Evolutionary conservation across 2,888 invertebrate genomes (phyloP), one percentile per base, ranked within the genome.

Genomic region (Megalurothrips usitatus): DNA sequence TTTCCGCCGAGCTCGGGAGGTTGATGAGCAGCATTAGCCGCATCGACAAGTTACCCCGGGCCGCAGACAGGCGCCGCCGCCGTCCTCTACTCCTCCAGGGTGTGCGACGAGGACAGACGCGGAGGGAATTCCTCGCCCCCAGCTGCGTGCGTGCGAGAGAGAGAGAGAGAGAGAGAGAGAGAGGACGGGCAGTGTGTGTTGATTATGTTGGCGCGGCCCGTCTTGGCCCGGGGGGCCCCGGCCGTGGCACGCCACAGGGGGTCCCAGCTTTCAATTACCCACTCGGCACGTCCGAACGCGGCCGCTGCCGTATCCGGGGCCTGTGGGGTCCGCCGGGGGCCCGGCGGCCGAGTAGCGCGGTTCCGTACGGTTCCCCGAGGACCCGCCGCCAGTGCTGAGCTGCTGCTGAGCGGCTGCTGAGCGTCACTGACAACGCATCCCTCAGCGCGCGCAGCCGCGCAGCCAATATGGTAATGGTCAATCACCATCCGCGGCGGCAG

Each of bases 261-360:
- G 68, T 23, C 68, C 23, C 10, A 26, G 23, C 68, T 75, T 75
- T 75, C 68, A 75, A 75, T 75, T 75, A 75, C 68, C 68, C 12
- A 6, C 34, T 43, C 34, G 34, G 34, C 34, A 43, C 34, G 34
- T 43, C 34, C 34, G 34, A 6, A 43, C 34, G 34, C 34, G 34
- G 34, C 34, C 34, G 34, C 34, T 43, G 34, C 34, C 34, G 34
- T 43, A 43, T 4, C 34, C 6, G 34, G 34, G 34, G n/a, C n/a
- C 34, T 6, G 34, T 6, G 34, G 34, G n/a, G n/a, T n/a, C n/a
- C 34, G 6, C 34, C 34, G 34, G 34, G 3, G 34, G n/a, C n/a
- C 34, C 34, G 34, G 34, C 34, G 34, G 34, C 2, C 34, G 34
- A 43, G 34, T 43, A 4, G 34, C 34, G 34, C 34, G 34, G 34